phyloP scores from a whole-genome alignment of 2,113 vertebrate genomes.

The Myiopsitta monachus region DNA sequence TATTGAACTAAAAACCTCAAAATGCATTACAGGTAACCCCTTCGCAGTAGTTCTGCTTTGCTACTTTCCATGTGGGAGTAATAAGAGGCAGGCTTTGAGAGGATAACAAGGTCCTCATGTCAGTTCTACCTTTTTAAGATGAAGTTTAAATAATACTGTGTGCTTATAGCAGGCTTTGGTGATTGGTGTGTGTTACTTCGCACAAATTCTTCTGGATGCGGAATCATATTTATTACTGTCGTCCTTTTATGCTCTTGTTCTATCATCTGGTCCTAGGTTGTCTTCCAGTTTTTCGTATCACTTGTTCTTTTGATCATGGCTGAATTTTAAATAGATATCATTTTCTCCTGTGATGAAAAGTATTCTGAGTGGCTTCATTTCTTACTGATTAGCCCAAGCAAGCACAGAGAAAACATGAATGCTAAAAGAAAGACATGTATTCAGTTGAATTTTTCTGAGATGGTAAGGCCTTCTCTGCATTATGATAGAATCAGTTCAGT shows the following conservation, averaged over 20 bases:
- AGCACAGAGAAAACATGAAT: not conserved
- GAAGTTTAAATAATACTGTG: not conserved
- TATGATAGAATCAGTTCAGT: not conserved
- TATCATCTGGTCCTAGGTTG: constrained; percentile 21
- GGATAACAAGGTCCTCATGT: constrained; percentile 4
- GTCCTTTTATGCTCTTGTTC: not conserved
- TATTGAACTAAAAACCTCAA: not conserved
- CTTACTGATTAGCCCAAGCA: not conserved
- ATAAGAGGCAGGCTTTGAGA: constrained; percentile 12
- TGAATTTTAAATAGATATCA: constrained; percentile 32
- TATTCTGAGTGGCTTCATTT: not conserved
- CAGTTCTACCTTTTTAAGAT: not conserved
- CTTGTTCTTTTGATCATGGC: constrained; percentile 27
- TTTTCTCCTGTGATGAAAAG: constrained; percentile 13
- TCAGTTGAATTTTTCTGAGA: not conserved
- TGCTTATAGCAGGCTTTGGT: not conserved
- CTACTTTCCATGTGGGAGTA: not conserved
- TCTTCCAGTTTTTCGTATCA: not conserved
- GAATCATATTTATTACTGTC: not conserved
- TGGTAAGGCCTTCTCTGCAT: not conserved
- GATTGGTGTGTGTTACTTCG: not conserved
- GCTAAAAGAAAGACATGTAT: not conserved
- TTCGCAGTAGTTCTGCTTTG: not conserved
- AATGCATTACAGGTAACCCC: not conserved
- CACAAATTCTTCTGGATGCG: not conserved